Evolutionary conservation across 35 echinoderm and acorn worm species (phyloP).

Genomic region (Apostichopus parvimensis): DNA sequence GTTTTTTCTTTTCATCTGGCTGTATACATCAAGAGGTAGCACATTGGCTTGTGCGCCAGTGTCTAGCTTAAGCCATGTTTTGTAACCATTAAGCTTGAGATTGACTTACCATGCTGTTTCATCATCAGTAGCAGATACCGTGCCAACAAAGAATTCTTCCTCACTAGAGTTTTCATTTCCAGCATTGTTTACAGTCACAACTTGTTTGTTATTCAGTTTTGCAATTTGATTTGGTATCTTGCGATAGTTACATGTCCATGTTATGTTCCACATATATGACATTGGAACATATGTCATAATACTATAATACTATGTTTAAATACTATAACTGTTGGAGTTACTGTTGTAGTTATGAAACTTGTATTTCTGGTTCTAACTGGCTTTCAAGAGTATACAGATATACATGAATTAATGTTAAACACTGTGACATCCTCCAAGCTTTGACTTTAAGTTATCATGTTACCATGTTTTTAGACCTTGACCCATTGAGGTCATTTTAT

Average conservation of each 20-base stretch:
- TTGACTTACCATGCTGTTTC: conserved; percentile 4
- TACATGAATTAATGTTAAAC: no score
- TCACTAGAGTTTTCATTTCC: conserved; percentile 17
- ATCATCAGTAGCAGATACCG: background rate
- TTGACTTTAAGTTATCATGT: no score
- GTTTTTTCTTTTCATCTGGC: background rate
- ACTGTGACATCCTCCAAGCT: no score
- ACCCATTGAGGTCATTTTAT: no score
- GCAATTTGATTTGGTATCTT: conserved; percentile 52
- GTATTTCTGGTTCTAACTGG: no score
- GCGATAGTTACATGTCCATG: conserved; percentile 22
- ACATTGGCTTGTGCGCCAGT: conserved; percentile 38
- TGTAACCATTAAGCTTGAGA: background rate
- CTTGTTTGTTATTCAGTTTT: conserved; percentile 15
- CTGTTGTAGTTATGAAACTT: no score
- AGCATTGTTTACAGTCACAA: background rate
- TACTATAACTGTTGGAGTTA: no score
- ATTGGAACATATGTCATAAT: background rate
- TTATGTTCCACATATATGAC: conserved; percentile 6
- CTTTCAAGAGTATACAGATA: no score
- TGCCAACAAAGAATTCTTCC: conserved; percentile 18
- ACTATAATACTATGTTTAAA: background rate
- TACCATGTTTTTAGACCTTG: no score
- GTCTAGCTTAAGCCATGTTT: conserved; percentile 16
- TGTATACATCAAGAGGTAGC: background rate